Evolutionary conservation across 2,797 vertebrate genomes (phyloP).

Genomic region (Pogoniulus pusillus): DNA sequence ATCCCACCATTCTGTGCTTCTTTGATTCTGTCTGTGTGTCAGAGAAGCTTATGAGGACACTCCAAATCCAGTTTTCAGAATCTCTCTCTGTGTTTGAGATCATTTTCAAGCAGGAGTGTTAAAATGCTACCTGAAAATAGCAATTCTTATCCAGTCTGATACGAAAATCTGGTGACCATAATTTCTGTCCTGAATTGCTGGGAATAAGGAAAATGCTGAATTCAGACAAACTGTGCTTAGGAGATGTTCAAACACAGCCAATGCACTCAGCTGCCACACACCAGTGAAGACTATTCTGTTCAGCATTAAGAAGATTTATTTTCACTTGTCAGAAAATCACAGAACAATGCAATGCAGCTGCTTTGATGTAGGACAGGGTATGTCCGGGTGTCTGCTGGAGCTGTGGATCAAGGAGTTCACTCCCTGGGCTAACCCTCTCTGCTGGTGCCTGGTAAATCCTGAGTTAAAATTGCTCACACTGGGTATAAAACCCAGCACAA

Average conservation of each 20-base stretch:
- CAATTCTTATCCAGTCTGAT: neutral
- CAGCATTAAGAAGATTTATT: constrained; percentile 34
- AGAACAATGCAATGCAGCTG: neutral
- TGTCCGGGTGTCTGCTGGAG: neutral
- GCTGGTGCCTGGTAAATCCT: neutral
- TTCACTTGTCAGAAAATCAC: neutral
- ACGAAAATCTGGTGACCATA: neutral
- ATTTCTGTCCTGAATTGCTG: neutral
- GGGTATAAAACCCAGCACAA: neutral
- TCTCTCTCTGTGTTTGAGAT: neutral
- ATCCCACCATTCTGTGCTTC: too few species aligned
- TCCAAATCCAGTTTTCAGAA: neutral
- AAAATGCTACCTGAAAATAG: neutral
- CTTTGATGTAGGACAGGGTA: constrained; percentile 28
- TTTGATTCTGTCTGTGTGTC: neutral
- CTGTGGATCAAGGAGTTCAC: neutral
- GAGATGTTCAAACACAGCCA: neutral
- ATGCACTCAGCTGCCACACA: neutral
- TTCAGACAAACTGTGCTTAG: neutral
- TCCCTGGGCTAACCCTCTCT: neutral
- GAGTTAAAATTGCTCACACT: neutral
- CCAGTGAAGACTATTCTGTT: neutral
- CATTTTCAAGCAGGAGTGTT: neutral
- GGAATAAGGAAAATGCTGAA: constrained; percentile 18
- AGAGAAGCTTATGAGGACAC: neutral